These are phyloP conservation scores for Saccostrea cuccullata DNA, from an alignment of 1,140 invertebrate species.

Conservation along the genomic window DNA sequence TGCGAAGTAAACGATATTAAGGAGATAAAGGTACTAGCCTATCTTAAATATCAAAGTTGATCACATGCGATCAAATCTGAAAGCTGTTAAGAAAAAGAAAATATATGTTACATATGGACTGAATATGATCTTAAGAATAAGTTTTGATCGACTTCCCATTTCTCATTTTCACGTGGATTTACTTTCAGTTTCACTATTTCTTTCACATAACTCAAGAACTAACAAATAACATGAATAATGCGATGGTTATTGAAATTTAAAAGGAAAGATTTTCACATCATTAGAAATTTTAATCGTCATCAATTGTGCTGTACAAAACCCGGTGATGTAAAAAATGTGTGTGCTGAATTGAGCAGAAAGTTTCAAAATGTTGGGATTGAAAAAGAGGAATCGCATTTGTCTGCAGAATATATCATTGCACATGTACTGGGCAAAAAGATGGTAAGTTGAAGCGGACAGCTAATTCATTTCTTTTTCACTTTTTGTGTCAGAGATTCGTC, in stretches of 20 bases:
- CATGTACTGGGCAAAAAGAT: slow-evolving; percentile 67
- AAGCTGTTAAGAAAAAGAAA: too few species aligned
- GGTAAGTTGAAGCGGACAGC: slow-evolving; percentile 50
- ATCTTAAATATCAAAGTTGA: too few species aligned
- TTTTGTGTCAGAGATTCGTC: too few species aligned
- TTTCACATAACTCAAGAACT: background rate
- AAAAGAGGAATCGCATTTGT: slow-evolving; percentile 54
- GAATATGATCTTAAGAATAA: background rate
- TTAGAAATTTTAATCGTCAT: background rate
- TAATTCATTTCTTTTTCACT: too few species aligned
- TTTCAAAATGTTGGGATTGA: slow-evolving; percentile 23
- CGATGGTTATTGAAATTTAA: background rate
- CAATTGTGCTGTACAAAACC: background rate
- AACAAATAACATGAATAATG: background rate
- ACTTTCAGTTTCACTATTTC: background rate
- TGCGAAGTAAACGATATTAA: too few species aligned
- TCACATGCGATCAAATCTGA: too few species aligned
- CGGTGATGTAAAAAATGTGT: background rate
- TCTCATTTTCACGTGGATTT: background rate
- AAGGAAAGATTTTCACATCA: background rate
- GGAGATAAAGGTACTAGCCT: too few species aligned
- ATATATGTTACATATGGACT: too few species aligned
- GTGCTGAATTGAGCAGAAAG: background rate
- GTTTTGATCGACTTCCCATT: background rate
- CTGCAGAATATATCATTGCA: slow-evolving; percentile 64